Percentiles rank a stretch among this genome's conserved stretches.
These are phyloP conservation scores for Genyomyrus donnyi DNA, from an alignment of 2,113 vertebrate species.

Conservation along the genomic window DNA sequence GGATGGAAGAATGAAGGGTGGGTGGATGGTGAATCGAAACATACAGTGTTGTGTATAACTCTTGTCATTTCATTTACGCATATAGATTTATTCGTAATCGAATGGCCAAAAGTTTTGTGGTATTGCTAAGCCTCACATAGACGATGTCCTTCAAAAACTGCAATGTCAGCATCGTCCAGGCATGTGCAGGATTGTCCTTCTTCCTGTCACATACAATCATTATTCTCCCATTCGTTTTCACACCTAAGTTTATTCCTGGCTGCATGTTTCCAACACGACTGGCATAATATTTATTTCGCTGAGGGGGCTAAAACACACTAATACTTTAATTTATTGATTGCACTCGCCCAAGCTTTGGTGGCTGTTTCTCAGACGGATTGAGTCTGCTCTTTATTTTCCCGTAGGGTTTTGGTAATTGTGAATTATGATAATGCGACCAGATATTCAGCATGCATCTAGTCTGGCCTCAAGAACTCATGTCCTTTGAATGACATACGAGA, in stretches of 20 bases:
- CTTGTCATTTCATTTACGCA: neutral
- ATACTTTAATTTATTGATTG: conserved; percentile 12
- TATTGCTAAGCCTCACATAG: neutral
- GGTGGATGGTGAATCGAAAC: neutral
- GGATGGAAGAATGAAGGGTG: neutral
- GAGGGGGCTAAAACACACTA: neutral
- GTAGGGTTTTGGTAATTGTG: neutral
- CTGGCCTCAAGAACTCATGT: neutral
- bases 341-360: neutral
- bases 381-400: conserved; percentile 7
- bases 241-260: neutral
- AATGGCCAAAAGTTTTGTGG: neutral
- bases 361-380: neutral
- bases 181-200: neutral
- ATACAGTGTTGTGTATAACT: neutral
- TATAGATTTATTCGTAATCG: neutral
- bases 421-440: neutral
- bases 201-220: neutral
- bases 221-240: neutral
- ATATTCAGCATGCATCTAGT: neutral
- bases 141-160: neutral
- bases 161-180: neutral
- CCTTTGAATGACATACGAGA: neutral
- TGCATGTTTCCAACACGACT: neutral
- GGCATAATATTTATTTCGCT: neutral